These are phyloP conservation scores for Nothocercus julius DNA, from an alignment of 2,113 vertebrate genomes.

Conservation along the genomic window DNA sequence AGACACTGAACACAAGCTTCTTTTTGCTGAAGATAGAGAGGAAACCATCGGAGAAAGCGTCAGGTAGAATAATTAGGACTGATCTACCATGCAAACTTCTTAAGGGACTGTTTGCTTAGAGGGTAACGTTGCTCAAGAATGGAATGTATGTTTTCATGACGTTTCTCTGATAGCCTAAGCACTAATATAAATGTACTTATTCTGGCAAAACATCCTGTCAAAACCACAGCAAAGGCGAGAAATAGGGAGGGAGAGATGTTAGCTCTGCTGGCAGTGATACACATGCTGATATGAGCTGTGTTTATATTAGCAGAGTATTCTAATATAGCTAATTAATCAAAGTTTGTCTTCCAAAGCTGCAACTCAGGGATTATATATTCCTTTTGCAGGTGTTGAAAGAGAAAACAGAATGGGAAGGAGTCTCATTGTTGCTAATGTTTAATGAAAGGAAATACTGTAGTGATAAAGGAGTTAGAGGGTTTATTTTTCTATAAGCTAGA, in stretches of 20 bases:
- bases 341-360: not conserved
- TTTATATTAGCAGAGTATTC: not conserved
- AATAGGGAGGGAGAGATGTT: not conserved
- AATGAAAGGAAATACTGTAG: not conserved
- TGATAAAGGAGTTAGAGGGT: not conserved
- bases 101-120: not conserved
- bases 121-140: not conserved
- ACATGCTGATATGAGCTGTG: not conserved
- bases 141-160: not conserved
- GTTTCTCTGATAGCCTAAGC: not conserved
- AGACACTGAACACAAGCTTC: not conserved
- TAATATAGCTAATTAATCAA: conserved; percentile 23
- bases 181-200: rapidly evolving
- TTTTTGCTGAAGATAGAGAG: not conserved
- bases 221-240: not conserved
- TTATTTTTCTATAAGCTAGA: not conserved
- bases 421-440: not conserved
- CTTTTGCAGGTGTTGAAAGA: not conserved
- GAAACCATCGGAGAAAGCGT: not conserved
- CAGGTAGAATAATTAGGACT: not conserved
- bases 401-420: not conserved
- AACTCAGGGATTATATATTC: not conserved
- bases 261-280: not conserved
- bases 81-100: not conserved
- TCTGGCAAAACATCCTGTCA: not conserved